A percentile compares a stretch with the other conserved stretches of the same genome.
Evolutionary conservation across 2,113 vertebrate species (phyloP).

Genomic region (Silurus glanis): DNA sequence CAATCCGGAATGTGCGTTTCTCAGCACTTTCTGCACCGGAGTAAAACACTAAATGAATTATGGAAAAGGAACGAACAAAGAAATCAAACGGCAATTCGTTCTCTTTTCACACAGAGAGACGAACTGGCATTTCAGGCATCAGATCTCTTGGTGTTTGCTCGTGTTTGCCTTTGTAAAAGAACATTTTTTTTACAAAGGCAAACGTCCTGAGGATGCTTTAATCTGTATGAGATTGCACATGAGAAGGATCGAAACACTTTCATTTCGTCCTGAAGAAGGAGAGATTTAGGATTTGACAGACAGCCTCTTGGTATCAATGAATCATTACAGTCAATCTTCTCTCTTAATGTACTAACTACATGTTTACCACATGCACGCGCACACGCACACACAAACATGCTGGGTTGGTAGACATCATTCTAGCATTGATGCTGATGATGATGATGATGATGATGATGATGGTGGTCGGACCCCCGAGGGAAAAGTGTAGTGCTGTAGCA

Average conservation of each 20-base stretch:
- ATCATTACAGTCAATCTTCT: not conserved
- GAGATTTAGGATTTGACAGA: not conserved
- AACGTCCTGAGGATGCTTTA: not conserved
- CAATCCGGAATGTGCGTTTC: too few relatives aligned
- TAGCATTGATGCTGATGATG: too few relatives aligned
- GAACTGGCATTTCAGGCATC: too few relatives aligned
- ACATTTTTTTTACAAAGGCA: too few relatives aligned
- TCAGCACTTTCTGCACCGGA: too few relatives aligned
- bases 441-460: too few relatives aligned
- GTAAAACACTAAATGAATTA: not conserved
- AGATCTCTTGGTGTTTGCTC: not conserved
- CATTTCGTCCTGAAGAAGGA: not conserved
- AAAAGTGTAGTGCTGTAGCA: too few relatives aligned
- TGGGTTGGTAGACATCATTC: too few relatives aligned
- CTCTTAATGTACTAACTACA: conserved; percentile 1
- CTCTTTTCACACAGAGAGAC: not conserved
- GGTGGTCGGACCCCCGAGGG: too few relatives aligned
- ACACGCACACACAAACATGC: not conserved
- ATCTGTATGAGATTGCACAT: not conserved
- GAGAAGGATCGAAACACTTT: not conserved
- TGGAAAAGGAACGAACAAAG: not conserved
- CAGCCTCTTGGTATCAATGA: conserved; percentile 5
- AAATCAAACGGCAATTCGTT: too few relatives aligned
- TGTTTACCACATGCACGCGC: not conserved
- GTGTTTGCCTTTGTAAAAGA: not conserved